These are phyloP conservation scores for Ormyrus rosae DNA, from an alignment of 2,888 invertebrate species.

Conservation along the genomic window DNA sequence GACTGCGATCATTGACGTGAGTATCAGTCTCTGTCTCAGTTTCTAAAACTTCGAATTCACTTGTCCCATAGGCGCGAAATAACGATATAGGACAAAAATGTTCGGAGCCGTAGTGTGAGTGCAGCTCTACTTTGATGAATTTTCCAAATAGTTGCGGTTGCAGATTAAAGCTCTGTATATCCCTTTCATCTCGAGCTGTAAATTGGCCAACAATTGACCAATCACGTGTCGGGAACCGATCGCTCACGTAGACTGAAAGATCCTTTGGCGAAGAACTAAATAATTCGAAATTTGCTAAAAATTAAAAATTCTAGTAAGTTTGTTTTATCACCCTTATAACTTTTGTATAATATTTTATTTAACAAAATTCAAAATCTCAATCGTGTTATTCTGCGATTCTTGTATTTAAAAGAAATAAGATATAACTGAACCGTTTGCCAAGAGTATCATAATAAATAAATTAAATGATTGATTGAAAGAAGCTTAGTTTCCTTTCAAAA, in stretches of 20 bases:
- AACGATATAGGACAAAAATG: constrained; percentile 99
- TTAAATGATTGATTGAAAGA: no score
- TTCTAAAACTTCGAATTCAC: constrained; percentile 92
- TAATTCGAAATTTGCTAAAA: constrained; percentile 93
- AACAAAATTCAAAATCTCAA: no score
- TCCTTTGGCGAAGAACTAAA: constrained; percentile 98
- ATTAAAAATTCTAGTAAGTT: not conserved
- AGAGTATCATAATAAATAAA: no score
- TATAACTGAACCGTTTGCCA: no score
- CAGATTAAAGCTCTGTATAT: constrained; percentile 90
- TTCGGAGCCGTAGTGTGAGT: constrained; percentile 96
- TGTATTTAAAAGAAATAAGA: no score
- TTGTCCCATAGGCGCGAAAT: constrained; percentile 94
- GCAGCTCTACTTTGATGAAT: constrained; percentile 92
- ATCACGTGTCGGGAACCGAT: constrained; percentile 92
- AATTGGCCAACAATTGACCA: constrained; percentile 94
- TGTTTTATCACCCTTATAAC: no score
- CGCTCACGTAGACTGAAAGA: constrained; percentile 91
- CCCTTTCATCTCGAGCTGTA: constrained; percentile 90
- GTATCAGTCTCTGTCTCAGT: constrained; percentile 84
- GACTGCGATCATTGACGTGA: constrained; percentile 65
- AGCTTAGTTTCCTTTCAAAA: no score
- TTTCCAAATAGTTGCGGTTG: constrained; percentile 90
- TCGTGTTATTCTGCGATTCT: no score
- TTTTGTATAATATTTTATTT: no score